These are phyloP conservation scores for Falco naumanni DNA, from an alignment of 2,797 vertebrate genomes.

Conservation along the genomic window DNA sequence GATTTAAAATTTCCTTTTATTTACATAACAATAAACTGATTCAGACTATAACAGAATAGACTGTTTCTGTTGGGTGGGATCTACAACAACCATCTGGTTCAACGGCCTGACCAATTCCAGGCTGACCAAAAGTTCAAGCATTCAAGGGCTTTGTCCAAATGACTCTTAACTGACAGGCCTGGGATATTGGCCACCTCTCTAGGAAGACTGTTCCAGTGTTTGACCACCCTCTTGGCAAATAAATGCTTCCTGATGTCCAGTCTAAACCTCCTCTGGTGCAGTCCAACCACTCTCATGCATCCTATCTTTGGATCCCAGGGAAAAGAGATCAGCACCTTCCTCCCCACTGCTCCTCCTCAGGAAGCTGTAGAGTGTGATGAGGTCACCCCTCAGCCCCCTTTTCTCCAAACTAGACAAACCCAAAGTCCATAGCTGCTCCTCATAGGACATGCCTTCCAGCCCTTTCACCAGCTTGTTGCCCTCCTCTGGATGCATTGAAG, in stretches of 20 bases:
- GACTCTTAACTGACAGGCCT: background rate
- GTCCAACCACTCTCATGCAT: fast-evolving
- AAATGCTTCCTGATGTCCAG: background rate
- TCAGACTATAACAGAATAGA: background rate
- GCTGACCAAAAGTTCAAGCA: background rate
- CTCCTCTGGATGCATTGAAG: background rate
- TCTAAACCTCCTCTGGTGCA: background rate
- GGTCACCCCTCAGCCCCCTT: background rate
- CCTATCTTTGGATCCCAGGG: background rate
- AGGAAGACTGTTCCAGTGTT: background rate
- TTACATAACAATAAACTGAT: background rate
- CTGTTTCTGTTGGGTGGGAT: background rate
- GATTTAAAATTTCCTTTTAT: background rate
- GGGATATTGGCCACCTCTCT: background rate
- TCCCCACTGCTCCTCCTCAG: background rate
- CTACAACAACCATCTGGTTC: background rate
- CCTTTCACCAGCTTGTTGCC: background rate
- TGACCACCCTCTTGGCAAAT: background rate
- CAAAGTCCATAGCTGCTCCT: background rate
- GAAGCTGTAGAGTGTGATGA: background rate
- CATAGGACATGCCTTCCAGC: background rate
- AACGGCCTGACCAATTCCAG: background rate
- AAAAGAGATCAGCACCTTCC: background rate
- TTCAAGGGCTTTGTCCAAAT: background rate
- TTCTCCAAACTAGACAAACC: background rate